A percentile compares a stretch with the other conserved stretches of the same genome.
Evolutionary conservation across 2,113 vertebrate species (phyloP).

Genomic region (Apeltes quadracus): DNA sequence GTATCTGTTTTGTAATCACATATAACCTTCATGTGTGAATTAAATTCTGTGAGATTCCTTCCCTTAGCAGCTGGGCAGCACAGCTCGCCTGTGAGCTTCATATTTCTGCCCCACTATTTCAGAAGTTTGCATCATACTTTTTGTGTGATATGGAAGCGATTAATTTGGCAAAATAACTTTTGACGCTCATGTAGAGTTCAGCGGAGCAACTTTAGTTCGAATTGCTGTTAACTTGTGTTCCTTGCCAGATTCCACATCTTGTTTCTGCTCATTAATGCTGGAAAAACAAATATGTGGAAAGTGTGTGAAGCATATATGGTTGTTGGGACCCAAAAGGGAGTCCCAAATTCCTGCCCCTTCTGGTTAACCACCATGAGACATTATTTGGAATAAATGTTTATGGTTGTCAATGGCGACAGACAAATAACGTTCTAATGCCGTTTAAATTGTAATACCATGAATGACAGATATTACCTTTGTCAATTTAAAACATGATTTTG

Average conservation of each 20-base stretch:
- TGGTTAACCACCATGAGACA: background rate
- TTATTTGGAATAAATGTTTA: background rate
- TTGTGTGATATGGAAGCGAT: conserved; percentile 37
- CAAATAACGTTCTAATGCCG: background rate
- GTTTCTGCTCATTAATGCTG: conserved; percentile 35
- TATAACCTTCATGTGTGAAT: conserved; percentile 19
- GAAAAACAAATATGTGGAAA: conserved; percentile 20
- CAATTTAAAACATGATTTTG: no score
- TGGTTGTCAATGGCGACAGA: background rate
- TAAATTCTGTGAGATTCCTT: background rate
- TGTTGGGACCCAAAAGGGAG: conserved; percentile 10
- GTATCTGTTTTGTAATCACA: conserved; percentile 19
- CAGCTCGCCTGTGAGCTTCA: conserved; percentile 15
- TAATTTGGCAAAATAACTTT: conserved; percentile 49
- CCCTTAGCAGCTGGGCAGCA: background rate
- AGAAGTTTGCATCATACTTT: conserved; percentile 61
- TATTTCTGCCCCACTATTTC: conserved; percentile 31
- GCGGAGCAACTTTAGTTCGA: conserved; percentile 32
- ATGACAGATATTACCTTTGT: no score
- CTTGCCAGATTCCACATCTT: conserved; percentile 6
- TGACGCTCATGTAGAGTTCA: conserved; percentile 44
- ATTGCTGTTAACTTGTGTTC: conserved; percentile 24
- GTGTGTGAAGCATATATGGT: conserved; percentile 4
- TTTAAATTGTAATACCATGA: background rate
- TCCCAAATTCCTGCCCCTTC: background rate